These are phyloP conservation scores for Rhabdomys pumilio DNA, from an alignment of 2,797 vertebrate genomes.

Conservation along the genomic window DNA sequence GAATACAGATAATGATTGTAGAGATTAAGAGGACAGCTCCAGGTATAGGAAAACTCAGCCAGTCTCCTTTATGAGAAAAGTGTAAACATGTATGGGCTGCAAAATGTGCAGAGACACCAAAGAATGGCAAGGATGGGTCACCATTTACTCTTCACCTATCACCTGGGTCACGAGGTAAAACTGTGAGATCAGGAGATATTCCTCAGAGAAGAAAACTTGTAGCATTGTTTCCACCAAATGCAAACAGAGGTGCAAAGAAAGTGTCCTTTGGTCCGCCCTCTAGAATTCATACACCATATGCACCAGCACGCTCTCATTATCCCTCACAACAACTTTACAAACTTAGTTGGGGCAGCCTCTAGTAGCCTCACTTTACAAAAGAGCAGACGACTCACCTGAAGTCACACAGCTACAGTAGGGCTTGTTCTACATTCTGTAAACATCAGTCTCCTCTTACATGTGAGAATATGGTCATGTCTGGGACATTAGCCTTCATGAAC, in stretches of 20 bases:
- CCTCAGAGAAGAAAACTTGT: constrained; percentile 43
- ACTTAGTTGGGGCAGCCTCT: background rate
- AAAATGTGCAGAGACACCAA: background rate
- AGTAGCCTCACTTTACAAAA: constrained; percentile 47
- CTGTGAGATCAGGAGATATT: background rate
- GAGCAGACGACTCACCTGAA: background rate
- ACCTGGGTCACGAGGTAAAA: background rate
- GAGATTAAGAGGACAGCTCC: constrained; percentile 18
- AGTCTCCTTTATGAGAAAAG: background rate
- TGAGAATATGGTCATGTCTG: background rate
- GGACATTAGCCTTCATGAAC: constrained; percentile 22
- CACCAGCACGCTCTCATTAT: background rate
- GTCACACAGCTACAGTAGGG: constrained; percentile 30
- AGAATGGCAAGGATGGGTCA: background rate
- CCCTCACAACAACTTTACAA: constrained; percentile 46
- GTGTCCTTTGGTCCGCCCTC: constrained; percentile 5
- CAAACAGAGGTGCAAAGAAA: constrained; percentile 7
- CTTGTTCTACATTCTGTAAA: background rate
- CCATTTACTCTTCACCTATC: background rate
- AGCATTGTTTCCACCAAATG: constrained; percentile 21
- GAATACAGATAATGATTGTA: constrained; percentile 21
- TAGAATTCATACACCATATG: constrained; percentile 41
- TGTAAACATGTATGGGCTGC: background rate
- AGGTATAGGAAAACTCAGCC: constrained; percentile 9
- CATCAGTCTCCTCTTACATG: background rate